Conservation (phyloP, 1,140 invertebrate species). For the Hestina assimilis region DNA sequence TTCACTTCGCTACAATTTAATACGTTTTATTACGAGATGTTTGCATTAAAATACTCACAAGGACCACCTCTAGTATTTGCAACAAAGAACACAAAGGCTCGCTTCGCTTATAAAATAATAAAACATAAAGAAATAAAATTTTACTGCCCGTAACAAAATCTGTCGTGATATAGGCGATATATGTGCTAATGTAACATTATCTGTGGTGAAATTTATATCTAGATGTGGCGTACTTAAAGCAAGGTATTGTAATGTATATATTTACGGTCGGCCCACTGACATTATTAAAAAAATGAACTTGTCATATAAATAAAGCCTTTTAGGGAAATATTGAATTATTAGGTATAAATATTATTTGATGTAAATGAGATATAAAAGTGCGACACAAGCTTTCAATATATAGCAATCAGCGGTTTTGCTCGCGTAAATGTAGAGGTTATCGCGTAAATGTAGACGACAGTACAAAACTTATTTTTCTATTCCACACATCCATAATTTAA, state of each 20-base stretch:
- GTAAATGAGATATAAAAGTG: no score
- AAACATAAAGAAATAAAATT: constrained; percentile 71
- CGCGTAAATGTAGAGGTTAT: no score
- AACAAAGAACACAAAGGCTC: constrained; percentile 57
- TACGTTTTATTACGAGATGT: constrained; percentile 50
- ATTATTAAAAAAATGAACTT: constrained; percentile 7
- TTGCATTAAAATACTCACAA: constrained; percentile 44
- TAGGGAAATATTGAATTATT: constrained; percentile 1
- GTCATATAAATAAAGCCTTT: not conserved
- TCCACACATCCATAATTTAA: no score
- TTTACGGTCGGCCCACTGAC: constrained; percentile 20
- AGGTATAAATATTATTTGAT: no score
- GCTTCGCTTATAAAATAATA: constrained; percentile 61
- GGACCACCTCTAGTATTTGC: constrained; percentile 59
- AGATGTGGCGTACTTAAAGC: constrained; percentile 28
- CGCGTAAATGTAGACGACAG: no score
- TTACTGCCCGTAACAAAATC: constrained; percentile 65
- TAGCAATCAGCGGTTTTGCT: no score
- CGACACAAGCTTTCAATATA: no score
- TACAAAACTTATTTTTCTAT: no score
- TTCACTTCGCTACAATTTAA: constrained; percentile 63
- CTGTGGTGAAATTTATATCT: constrained; percentile 47
- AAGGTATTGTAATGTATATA: constrained; percentile 18
- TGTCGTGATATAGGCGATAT: constrained; percentile 42
- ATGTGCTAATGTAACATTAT: constrained; percentile 61